Evolutionary conservation across 37 sponge, comb jelly and placozoan species (phyloP).

Genomic region (Ephydatia muelleri): DNA sequence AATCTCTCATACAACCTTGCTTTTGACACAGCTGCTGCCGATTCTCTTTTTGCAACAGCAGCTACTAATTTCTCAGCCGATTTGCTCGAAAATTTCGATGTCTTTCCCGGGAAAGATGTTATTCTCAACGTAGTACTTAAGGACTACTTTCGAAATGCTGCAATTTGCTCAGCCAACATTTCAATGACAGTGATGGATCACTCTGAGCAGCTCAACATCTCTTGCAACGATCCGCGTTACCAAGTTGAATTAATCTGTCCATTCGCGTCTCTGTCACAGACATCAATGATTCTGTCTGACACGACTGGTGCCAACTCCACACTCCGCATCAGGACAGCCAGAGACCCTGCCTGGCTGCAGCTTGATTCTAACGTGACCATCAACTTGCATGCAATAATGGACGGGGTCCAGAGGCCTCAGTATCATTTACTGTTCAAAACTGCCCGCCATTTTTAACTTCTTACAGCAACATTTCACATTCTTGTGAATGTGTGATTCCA

Average conservation of each 20-base stretch:
- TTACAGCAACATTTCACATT: not conserved
- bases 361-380: not conserved
- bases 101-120: slow-evolving; percentile 6
- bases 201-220: not conserved
- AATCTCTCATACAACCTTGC: slow-evolving; percentile 1
- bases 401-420: not conserved
- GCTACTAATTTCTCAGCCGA: not conserved
- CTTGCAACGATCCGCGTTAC: not conserved
- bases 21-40: not conserved
- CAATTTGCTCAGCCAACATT: not conserved
- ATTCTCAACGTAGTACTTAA: not conserved
- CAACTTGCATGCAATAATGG: not conserved
- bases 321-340: not conserved
- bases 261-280: not conserved
- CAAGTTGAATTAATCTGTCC: not conserved
- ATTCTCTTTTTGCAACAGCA: not conserved
- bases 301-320: not conserved
- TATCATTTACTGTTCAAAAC: not conserved
- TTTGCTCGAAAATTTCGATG: not conserved
- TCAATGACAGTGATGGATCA: not conserved
- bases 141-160: not conserved
- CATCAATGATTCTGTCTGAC: not conserved
- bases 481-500: not conserved
- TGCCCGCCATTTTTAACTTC: not conserved
- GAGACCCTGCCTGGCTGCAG: not conserved